Conservation (phyloP, 2,888 invertebrate species). For the Steinernema scapterisci region DNA sequence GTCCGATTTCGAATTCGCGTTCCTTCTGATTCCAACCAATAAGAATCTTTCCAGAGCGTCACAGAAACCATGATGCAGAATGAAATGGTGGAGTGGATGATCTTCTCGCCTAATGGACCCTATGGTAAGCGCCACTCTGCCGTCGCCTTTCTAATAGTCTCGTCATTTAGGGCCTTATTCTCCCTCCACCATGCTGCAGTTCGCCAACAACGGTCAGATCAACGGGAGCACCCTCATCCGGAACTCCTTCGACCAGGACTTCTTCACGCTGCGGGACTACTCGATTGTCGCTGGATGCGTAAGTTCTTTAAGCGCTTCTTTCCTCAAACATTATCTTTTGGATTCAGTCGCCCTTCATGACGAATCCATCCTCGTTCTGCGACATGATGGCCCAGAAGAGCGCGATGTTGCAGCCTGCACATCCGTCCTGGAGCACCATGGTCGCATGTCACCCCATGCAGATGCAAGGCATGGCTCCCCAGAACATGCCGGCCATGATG, state of each 20-base stretch:
- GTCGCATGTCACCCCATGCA: neutral
- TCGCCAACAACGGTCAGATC: neutral
- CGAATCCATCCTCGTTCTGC: neutral
- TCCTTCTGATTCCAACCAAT: too few relatives aligned
- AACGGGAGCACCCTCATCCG: neutral
- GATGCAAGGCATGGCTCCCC: neutral
- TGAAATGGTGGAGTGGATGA: neutral
- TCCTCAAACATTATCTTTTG: too few relatives aligned
- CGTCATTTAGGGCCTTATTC: neutral
- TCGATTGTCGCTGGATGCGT: neutral
- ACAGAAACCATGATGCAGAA: neutral
- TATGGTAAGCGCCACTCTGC: neutral
- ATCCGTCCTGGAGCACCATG: neutral
- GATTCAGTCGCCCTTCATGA: slow-evolving; percentile 1
- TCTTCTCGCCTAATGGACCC: neutral
- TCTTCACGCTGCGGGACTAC: neutral
- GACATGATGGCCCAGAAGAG: neutral
- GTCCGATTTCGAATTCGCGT: too few relatives aligned
- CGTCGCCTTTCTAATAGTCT: neutral
- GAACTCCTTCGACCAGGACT: neutral
- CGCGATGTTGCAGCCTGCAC: neutral
- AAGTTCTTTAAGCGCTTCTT: neutral
- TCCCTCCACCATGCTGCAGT: neutral
- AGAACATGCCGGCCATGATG: neutral
- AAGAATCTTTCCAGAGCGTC: neutral